Evolutionary conservation across 2,113 vertebrate genomes (phyloP), one percentile per base, ranked within the genome.

Genomic region (Hyperopisus bebe): DNA sequence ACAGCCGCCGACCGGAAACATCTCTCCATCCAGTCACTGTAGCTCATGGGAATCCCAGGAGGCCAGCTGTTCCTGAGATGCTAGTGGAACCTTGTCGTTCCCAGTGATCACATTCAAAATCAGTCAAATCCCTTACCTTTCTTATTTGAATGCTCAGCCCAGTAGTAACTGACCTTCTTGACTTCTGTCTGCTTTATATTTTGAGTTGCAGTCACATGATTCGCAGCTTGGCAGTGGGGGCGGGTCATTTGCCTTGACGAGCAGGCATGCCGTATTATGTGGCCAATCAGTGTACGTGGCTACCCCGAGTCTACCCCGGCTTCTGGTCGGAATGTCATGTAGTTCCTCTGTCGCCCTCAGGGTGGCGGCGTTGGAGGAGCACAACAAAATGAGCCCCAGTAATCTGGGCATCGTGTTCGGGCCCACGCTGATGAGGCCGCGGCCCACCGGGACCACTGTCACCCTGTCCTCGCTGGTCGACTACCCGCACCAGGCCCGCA

Each of bases 391-490:
- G 98, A 98, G 97, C 62, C 95, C 98, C 0, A 96, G 96, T 92
- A 99, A 99, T 94, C 92, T 99, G 91, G 98, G 98, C 86, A 99
- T 99, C 0, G 98, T 99, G 77, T 99, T 99, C 0, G 98, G 98
- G 3, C 98, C 98, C 0, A 98, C 98, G 0, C 93, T 99, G 93
- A 98, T 99, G 95, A 96, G 98, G 0, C 98, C 98, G 0, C 95
- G 98, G 51, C 98, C 98, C n/a, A 98, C 97, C 0, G 97, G 98
- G 0, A 98, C 98, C 93, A 99, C 98, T 0, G 96, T 99, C 66
- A 99, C 98, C 3, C 94, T 99, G 82, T 99, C 98, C 24, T 99
- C 98, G 0, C 94, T 99, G 93, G 98, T 99, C 0, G 98, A 99
- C 90, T 99, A 99, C 90, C 98, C 98, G 0, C 97, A 98, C 91